A percentile compares a stretch with the other conserved stretches of the same genome.
phyloP scores from a whole-genome alignment of 2,888 invertebrate species.

The Drosophila fungiperda region DNA sequence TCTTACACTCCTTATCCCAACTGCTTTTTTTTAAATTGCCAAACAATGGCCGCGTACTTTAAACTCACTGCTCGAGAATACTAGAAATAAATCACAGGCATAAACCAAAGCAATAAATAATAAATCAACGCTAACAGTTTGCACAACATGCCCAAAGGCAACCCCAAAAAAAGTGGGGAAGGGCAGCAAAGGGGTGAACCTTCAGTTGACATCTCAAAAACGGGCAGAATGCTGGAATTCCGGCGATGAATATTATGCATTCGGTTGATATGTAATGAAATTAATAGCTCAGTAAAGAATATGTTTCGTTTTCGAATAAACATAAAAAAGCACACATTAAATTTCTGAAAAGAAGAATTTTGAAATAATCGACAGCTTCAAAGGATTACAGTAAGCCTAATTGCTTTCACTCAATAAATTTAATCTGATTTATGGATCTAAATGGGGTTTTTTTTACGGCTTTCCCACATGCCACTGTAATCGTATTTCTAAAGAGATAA shows the following conservation, averaged over 20 bases:
- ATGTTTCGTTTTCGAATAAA: constrained; percentile 1
- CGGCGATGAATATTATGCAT: constrained; percentile 59
- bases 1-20: constrained; percentile 18
- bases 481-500: too few species aligned
- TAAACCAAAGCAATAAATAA: constrained; percentile 73
- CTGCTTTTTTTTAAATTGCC: constrained; percentile 47
- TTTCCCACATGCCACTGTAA: not conserved
- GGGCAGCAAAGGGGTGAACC: constrained; percentile 11
- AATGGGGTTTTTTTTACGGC: not conserved
- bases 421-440: not conserved
- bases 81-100: constrained; percentile 67
- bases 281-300: constrained; percentile 65
- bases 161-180: not conserved
- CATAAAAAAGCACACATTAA: not conserved
- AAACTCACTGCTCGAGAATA: constrained; percentile 35
- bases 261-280: constrained; percentile 63
- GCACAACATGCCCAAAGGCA: constrained; percentile 45
- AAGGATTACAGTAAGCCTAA: constrained; percentile 1
- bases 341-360: not conserved
- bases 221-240: constrained; percentile 12
- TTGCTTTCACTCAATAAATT: constrained; percentile 31
- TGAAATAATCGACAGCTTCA: not conserved
- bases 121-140: constrained; percentile 74
- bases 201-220: constrained; percentile 57
- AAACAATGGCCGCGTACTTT: constrained; percentile 52